phyloP scores from a whole-genome alignment of 2,888 invertebrate species.

The Bugulina stolonifera region DNA sequence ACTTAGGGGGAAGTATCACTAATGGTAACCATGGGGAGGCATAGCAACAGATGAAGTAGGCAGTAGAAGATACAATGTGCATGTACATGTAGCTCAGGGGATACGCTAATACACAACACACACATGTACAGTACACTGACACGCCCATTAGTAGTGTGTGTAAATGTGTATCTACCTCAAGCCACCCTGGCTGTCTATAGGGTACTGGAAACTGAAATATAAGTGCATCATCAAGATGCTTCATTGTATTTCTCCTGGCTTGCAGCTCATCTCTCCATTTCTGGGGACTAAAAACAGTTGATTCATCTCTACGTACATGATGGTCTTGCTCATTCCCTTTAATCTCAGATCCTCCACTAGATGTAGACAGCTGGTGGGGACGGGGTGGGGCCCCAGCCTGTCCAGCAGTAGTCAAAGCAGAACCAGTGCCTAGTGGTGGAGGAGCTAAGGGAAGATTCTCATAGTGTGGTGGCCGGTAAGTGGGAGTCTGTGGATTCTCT shows the following conservation, averaged over 20 bases:
- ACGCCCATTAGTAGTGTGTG: too few relatives aligned
- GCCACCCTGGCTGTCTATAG: conserved; percentile 13
- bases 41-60: too few relatives aligned
- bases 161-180: conserved; percentile 2
- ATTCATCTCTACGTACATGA: neutral
- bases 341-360: too few relatives aligned
- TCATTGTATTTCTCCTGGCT: neutral
- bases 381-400: neutral
- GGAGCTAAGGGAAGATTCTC: neutral
- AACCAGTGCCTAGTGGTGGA: neutral
- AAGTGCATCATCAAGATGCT: neutral
- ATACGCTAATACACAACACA: too few relatives aligned
- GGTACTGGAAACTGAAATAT: conserved; percentile 25
- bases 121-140: too few relatives aligned
- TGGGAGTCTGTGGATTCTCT: conserved; percentile 4
- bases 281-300: neutral
- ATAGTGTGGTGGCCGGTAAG: conserved; percentile 20
- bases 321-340: neutral
- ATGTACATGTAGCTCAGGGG: too few relatives aligned
- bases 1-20: too few relatives aligned
- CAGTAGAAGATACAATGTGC: too few relatives aligned
- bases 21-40: too few relatives aligned
- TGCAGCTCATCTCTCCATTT: conserved; percentile 25
- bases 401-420: neutral
- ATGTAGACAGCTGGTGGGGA: neutral